Percentiles rank a stretch among this genome's conserved stretches.
These are phyloP conservation scores for Cerastis rubricosa DNA, from an alignment of 2,888 invertebrate genomes.

Conservation along the genomic window DNA sequence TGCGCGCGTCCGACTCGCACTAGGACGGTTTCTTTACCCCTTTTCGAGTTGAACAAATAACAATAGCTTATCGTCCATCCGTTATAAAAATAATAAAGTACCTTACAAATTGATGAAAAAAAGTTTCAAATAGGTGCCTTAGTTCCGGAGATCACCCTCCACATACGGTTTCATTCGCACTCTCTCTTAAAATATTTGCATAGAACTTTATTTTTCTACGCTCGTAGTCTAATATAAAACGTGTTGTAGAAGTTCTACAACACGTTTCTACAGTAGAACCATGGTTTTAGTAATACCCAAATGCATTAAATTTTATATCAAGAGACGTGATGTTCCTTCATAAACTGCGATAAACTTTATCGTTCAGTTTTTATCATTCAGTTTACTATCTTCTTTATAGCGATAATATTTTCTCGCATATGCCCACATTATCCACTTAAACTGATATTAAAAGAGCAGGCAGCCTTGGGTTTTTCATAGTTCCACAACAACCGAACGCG, in stretches of 20 bases:
- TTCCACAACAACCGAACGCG: neutral
- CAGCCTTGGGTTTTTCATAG: conserved; percentile 19
- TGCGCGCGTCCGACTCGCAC: no score
- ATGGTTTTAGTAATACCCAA: neutral
- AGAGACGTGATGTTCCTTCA: conserved; percentile 20
- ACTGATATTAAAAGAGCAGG: neutral
- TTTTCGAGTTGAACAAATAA: neutral
- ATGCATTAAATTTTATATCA: neutral
- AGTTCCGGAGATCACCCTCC: neutral
- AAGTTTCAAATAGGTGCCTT: neutral
- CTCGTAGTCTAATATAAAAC: neutral
- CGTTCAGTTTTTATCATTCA: conserved; percentile 34
- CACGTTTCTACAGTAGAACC: no score
- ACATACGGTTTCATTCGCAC: neutral
- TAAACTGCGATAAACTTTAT: conserved; percentile 42
- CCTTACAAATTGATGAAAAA: neutral
- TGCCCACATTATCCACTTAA: neutral
- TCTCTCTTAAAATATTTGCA: neutral
- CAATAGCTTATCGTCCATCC: neutral
- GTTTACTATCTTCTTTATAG: conserved; percentile 26
- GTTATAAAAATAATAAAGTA: neutral
- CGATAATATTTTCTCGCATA: neutral
- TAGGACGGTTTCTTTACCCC: no score
- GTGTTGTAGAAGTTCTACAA: no score
- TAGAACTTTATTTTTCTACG: neutral